A percentile compares a stretch with the other conserved stretches of the same genome.
phyloP scores from a whole-genome alignment of 2,113 vertebrate genomes.

The Rhagologus leucostigma region DNA sequence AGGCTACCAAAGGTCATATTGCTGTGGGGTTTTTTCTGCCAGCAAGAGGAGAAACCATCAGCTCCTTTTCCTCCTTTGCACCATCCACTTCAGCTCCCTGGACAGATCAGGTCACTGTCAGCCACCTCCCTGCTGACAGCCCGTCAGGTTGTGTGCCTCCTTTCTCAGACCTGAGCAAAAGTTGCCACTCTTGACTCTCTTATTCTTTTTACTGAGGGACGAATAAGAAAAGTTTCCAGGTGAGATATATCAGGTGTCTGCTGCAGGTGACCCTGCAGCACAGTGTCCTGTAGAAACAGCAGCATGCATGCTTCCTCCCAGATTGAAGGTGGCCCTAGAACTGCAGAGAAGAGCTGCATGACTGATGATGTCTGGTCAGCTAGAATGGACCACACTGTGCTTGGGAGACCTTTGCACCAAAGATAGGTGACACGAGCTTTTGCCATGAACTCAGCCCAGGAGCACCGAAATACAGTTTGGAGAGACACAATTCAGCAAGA shows the following conservation, averaged over 20 bases:
- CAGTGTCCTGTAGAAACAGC: background rate
- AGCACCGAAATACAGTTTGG: background rate
- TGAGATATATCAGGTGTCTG: background rate
- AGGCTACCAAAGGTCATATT: background rate
- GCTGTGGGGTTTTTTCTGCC: background rate
- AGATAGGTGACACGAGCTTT: background rate
- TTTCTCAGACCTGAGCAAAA: background rate
- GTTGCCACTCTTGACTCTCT: background rate
- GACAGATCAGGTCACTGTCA: background rate
- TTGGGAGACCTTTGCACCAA: background rate
- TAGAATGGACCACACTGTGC: background rate
- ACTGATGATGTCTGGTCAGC: background rate
- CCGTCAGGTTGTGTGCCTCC: fast-evolving
- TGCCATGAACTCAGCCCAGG: background rate
- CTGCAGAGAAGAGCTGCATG: fast-evolving
- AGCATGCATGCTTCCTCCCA: fast-evolving
- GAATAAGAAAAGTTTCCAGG: background rate
- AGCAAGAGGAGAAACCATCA: background rate
- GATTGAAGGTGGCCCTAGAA: background rate
- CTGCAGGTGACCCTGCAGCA: background rate
- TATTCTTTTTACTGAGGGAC: fast-evolving
- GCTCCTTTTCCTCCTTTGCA: background rate
- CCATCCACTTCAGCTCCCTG: background rate
- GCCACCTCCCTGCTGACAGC: background rate
- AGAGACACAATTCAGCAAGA: background rate